Evolutionary conservation across 2,797 vertebrate genomes (phyloP).

Genomic region (Hirundo rustica): DNA sequence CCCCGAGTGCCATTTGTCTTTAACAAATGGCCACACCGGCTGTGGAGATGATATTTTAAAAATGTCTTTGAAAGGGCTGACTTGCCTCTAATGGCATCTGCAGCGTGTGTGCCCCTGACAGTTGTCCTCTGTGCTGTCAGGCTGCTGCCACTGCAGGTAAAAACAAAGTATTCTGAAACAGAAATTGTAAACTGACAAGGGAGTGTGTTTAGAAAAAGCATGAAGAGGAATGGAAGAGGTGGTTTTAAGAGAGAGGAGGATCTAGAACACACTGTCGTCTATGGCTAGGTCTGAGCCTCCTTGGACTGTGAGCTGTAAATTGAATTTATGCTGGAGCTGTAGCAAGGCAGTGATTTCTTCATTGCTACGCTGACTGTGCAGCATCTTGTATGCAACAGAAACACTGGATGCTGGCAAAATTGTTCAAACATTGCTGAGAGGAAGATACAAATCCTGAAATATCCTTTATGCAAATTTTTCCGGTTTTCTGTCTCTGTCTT

Average conservation of each 20-base stretch:
- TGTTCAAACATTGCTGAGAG: neutral
- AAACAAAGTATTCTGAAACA: neutral
- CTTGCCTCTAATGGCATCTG: conserved; percentile 21
- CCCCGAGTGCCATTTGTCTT: conserved; percentile 58
- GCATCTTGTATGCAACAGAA: neutral
- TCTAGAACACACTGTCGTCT: neutral
- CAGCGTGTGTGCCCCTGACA: conserved; percentile 33
- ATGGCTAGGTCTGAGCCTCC: neutral
- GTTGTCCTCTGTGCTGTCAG: conserved; percentile 7
- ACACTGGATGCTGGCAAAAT: neutral
- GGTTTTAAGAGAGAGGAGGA: neutral
- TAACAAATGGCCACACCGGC: conserved; percentile 63
- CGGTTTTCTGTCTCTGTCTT: neutral
- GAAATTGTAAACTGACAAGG: neutral
- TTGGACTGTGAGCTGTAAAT: neutral
- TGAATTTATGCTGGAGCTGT: neutral
- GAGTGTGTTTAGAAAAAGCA: neutral
- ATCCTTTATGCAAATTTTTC: neutral
- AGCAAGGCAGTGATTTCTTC: neutral
- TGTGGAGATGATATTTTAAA: conserved; percentile 30
- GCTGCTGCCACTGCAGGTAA: conserved; percentile 13
- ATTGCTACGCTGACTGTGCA: neutral
- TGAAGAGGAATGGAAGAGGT: neutral
- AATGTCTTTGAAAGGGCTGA: conserved; percentile 62
- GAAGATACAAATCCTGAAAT: neutral